These are phyloP conservation scores for Drosophila diplacantha DNA, from an alignment of 2,888 invertebrate species.

Conservation along the genomic window DNA sequence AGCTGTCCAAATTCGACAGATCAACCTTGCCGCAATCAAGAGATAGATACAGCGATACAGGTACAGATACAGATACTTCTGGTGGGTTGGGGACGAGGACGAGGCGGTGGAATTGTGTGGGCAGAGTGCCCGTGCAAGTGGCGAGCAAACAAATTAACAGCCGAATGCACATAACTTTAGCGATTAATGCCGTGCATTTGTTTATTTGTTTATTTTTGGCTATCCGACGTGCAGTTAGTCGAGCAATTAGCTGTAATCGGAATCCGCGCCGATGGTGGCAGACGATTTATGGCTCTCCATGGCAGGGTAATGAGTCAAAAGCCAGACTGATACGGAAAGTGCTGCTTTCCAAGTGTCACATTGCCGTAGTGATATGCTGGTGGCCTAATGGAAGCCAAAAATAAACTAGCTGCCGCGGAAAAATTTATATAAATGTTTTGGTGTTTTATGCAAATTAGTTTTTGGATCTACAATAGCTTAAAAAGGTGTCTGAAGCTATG, in stretches of 20 bases:
- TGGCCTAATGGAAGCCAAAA: conserved; percentile 1
- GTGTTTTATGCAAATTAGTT: neutral
- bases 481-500: neutral
- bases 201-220: conserved; percentile 35
- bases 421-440: neutral
- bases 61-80: neutral
- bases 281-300: conserved; percentile 24
- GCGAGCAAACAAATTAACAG: conserved; percentile 28
- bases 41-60: neutral
- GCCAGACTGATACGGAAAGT: conserved; percentile 1
- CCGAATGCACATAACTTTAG: conserved; percentile 30
- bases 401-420: neutral
- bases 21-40: conserved; percentile 28
- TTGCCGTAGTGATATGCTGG: conserved; percentile 1
- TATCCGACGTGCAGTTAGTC: conserved; percentile 30
- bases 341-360: neutral
- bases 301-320: conserved; percentile 7
- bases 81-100: neutral
- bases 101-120: neutral
- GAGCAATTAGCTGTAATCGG: conserved; percentile 33
- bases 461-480: neutral
- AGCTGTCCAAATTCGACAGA: conserved; percentile 32
- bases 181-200: conserved; percentile 27
- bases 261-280: conserved; percentile 23
- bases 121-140: conserved; percentile 13